Conservation (phyloP, 1,140 invertebrate genomes). For the Temnothorax nylanderi region DNA sequence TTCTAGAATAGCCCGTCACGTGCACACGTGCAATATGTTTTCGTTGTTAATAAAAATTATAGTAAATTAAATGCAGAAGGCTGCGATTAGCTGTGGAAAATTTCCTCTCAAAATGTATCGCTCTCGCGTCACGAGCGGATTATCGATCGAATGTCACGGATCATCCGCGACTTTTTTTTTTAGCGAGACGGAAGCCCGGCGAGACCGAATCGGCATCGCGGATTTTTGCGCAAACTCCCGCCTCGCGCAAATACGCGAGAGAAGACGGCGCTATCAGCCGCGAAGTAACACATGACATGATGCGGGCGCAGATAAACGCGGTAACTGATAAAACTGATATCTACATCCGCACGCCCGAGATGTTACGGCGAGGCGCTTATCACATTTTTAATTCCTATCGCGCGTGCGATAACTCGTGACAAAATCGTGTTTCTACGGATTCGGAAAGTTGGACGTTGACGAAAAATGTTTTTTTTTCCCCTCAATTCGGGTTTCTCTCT, state of each 20-base stretch:
- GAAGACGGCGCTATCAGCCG: constrained; percentile 14
- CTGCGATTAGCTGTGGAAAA: not conserved
- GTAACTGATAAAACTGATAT: constrained; percentile 48
- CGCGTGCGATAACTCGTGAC: not conserved
- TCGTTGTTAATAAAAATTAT: too few species aligned
- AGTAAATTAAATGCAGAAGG: not conserved
- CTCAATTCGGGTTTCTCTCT: not conserved
- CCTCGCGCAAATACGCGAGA: constrained; percentile 6
- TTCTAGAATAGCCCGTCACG: too few species aligned
- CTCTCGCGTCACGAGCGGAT: not conserved
- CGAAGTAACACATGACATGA: constrained; percentile 14
- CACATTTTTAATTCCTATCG: not conserved
- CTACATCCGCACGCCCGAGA: not conserved
- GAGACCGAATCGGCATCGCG: not conserved
- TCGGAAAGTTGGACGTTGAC: not conserved
- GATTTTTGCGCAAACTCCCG: not conserved
- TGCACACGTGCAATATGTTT: too few species aligned
- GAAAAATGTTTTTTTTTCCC: not conserved
- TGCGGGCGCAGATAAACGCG: constrained; percentile 35
- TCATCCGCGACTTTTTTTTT: not conserved
- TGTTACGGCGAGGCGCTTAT: not conserved
- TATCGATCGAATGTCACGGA: not conserved
- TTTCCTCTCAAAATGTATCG: not conserved
- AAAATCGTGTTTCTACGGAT: not conserved
- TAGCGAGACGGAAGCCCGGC: not conserved